Base-by-base conservation (phyloP, 2,888 invertebrate genomes). In the Griposia aprilina region DNA sequence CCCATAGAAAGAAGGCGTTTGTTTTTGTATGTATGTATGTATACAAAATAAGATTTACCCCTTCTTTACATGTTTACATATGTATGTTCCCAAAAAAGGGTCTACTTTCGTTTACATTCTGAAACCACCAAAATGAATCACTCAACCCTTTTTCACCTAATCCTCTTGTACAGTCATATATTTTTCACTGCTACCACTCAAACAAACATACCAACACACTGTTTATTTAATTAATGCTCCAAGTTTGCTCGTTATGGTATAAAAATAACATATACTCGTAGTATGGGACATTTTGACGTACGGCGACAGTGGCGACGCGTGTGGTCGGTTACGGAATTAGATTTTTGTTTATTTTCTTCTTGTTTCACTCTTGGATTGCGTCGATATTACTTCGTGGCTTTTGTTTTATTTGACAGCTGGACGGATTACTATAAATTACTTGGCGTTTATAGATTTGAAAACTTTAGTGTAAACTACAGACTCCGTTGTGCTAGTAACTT, bases 201-300 rank as follows among this genome's bases (percentile, higher is more conserved):
- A 73, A 83, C 70, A 76, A 78, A 87, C 74, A 87, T 68, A 78
- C 75, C 67, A 48, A 80, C 66, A 70, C 8, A 67, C 71, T 89
- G 87, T 89, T 87, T 89, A 84, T 87, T 85, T 88, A 80, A 88
- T 88, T 84, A 88, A 84, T 78, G 71, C 81, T 72, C 71, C 36
- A 75, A 76, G 73, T 81, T 71, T 71, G 69, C 75, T 78, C 80
- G 78, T 79, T 83, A 73, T 78, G 81, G 80, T 85, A 76, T 85
- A 88, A 88, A 89, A 88, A 88, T 86, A 86, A 76, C 82, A 82
- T 50, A 74, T 65, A 70, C 70, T 67, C 65, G 48, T 79, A n/a
- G 55, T 76, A 80, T 62, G 79, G 62, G 88, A 88, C 85, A 79
- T 84, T 67, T 41, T 15, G 79, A 76, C 52, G 63, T 69, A 59